These are phyloP conservation scores for Leuciscus waleckii DNA, from an alignment of 2,797 vertebrate genomes.

Conservation along the genomic window DNA sequence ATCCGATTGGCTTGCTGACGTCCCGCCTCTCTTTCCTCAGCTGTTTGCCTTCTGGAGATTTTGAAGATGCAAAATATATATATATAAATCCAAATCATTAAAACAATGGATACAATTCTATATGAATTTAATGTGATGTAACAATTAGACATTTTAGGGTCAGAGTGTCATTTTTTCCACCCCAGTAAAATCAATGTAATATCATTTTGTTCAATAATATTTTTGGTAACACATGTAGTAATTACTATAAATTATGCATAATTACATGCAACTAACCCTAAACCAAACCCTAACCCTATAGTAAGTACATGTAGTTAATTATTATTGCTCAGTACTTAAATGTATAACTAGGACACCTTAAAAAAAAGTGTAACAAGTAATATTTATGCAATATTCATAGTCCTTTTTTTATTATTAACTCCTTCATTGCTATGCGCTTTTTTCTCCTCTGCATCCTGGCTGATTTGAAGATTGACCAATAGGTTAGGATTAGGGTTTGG, in stretches of 20 bases:
- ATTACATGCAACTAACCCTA: background rate
- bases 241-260: too few relatives aligned
- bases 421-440: background rate
- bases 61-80: background rate
- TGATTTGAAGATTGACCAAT: background rate
- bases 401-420: background rate
- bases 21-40: constrained; percentile 95
- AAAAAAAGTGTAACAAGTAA: background rate
- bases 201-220: background rate
- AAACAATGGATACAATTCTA: too few relatives aligned
- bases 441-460: background rate
- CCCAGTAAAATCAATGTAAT: background rate
- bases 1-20: constrained; percentile 93
- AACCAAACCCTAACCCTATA: background rate
- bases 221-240: background rate
- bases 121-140: too few relatives aligned
- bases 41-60: constrained; percentile 89
- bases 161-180: background rate
- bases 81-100: background rate
- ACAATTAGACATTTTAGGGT: background rate
- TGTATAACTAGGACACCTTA: background rate
- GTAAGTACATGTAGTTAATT: too few relatives aligned
- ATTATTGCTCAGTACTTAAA: too few relatives aligned
- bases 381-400: background rate
- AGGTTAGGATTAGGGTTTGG: too few relatives aligned